phyloP scores from a whole-genome alignment of 2,113 vertebrate genomes.

The Cranoglanis bouderius region DNA sequence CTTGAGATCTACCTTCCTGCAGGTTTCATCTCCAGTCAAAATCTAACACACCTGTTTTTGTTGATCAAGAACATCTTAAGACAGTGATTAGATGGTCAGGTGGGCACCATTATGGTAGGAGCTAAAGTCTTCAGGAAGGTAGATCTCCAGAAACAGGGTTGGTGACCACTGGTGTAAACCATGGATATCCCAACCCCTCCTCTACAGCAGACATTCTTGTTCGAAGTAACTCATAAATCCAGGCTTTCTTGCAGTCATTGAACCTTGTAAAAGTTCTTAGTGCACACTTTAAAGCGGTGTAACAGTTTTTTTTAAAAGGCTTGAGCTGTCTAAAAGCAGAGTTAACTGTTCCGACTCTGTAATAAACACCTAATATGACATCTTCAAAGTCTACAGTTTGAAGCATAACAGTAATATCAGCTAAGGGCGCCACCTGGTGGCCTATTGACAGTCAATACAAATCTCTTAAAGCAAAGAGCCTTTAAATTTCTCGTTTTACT shows the following conservation, averaged over 20 bases:
- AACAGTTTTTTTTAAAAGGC: background rate
- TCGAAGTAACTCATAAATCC: background rate
- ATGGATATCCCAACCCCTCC: background rate
- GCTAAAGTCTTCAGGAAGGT: too few relatives aligned
- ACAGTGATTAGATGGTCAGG: too few relatives aligned
- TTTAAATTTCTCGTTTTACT: background rate
- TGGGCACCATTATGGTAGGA: too few relatives aligned
- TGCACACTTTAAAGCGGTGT: background rate
- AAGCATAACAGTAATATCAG: background rate
- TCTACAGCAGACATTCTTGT: too few relatives aligned
- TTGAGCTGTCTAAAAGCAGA: background rate
- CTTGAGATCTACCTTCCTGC: too few relatives aligned
- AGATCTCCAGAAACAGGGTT: too few relatives aligned
- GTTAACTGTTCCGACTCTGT: background rate
- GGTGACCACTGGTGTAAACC: background rate
- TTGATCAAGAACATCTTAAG: too few relatives aligned
- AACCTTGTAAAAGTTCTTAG: background rate
- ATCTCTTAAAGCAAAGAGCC: background rate
- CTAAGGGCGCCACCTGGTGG: slow-evolving; percentile 43
- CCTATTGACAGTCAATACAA: background rate
- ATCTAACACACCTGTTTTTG: too few relatives aligned
- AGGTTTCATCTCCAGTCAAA: too few relatives aligned
- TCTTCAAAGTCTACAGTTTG: background rate
- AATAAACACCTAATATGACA: background rate
- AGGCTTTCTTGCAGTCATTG: background rate